phyloP scores from a whole-genome alignment of 2,113 vertebrate genomes.

The Brienomyrus brachyistius region DNA sequence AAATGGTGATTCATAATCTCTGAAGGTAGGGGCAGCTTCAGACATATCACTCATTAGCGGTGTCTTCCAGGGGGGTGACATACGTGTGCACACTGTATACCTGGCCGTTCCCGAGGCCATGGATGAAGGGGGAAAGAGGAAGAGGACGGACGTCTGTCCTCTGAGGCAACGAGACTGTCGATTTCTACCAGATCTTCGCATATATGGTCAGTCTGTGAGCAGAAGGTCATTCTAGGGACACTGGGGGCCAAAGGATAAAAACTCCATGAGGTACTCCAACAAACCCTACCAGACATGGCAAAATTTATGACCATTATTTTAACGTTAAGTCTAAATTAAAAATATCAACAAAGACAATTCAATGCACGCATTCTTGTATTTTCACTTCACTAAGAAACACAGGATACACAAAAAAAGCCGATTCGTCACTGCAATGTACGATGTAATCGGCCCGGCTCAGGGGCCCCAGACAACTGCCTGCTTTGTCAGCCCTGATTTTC shows the following conservation, averaged over 20 bases:
- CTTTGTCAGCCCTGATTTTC: not conserved
- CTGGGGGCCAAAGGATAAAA: too few species aligned
- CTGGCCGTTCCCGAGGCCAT: not conserved
- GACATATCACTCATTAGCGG: not conserved
- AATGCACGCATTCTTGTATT: not conserved
- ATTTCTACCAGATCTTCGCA: not conserved
- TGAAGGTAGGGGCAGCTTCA: not conserved
- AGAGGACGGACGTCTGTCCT: not conserved
- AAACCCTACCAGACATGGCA: slow-evolving; percentile 1
- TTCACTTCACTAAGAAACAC: not conserved
- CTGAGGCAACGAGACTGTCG: not conserved
- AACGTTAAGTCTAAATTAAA: not conserved
- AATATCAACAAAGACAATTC: not conserved
- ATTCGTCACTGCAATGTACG: not conserved
- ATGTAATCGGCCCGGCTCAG: not conserved
- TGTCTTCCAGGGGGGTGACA: not conserved
- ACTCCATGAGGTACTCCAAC: slow-evolving; percentile 10
- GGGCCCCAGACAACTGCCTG: too few species aligned
- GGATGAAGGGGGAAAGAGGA: not conserved
- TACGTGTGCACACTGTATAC: not conserved
- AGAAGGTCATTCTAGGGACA: too few species aligned
- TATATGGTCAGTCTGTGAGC: slow-evolving; percentile 35
- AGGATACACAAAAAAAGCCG: not conserved
- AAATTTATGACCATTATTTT: not conserved
- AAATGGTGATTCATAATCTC: not conserved